Percentiles rank a stretch among this genome's conserved stretches.
These are phyloP conservation scores for Dasyprocta punctata DNA, from an alignment of 2,113 vertebrate species.

Conservation along the genomic window DNA sequence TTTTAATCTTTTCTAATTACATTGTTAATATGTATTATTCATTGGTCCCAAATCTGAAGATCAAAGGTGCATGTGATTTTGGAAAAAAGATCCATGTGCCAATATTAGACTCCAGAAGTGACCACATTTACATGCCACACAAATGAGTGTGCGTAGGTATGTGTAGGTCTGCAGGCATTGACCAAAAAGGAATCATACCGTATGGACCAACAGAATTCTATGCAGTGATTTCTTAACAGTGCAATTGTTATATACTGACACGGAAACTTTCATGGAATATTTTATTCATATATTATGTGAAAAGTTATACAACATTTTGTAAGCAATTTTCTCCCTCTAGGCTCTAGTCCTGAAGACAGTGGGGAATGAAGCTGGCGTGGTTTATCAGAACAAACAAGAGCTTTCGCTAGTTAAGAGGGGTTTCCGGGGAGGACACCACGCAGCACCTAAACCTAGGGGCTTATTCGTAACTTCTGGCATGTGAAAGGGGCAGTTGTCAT, in stretches of 20 bases:
- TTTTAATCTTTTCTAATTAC: not conserved
- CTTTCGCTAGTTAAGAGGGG: not conserved
- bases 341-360: not conserved
- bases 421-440: not conserved
- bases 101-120: not conserved
- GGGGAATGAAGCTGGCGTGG: not conserved
- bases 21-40: not conserved
- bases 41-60: not conserved
- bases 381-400: not conserved
- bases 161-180: not conserved
- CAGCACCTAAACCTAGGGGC: not conserved
- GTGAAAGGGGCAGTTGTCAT: not conserved
- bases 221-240: not conserved
- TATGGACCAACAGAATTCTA: not conserved
- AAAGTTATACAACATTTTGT: not conserved
- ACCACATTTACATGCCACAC: not conserved
- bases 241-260: not conserved
- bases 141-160: not conserved
- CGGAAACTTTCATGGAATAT: not conserved
- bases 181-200: not conserved
- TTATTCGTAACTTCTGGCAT: not conserved
- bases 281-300: not conserved
- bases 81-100: not conserved
- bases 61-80: not conserved
- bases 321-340: not conserved